Evolutionary conservation across 2,113 vertebrate genomes (phyloP).

Genomic region (Myotis lucifugus): DNA sequence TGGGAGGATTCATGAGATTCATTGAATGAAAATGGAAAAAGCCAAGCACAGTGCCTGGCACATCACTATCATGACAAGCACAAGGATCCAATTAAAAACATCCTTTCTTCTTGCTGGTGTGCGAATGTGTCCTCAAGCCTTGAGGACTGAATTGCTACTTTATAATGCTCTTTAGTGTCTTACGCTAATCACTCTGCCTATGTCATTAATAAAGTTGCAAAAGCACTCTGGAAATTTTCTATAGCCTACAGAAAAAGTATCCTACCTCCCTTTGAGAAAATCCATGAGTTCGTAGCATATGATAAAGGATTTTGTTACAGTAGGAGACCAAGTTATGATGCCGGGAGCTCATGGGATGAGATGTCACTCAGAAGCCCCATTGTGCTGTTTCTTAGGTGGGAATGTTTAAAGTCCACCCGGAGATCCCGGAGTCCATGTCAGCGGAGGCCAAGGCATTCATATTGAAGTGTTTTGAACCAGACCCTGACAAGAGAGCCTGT

Average conservation of each 20-base stretch:
- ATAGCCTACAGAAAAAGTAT: not conserved
- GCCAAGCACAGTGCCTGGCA: not conserved
- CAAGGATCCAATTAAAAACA: not conserved
- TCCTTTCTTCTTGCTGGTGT: not conserved
- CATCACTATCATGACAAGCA: not conserved
- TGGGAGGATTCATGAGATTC: not conserved
- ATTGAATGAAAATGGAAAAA: not conserved
- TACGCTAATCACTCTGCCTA: not conserved
- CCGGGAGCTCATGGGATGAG: not conserved
- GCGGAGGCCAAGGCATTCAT: constrained; percentile 97
- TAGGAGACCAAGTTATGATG: not conserved
- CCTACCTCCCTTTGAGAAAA: not conserved
- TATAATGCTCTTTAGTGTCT: not conserved
- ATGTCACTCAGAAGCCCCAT: not conserved
- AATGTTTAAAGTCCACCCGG: constrained; percentile 99
- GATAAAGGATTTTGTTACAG: not conserved
- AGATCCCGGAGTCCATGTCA: constrained; percentile 99
- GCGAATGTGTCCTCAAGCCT: not conserved
- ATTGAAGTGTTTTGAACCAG: constrained; percentile 96
- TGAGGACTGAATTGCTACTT: not conserved
- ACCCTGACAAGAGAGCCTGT: constrained; percentile 93
- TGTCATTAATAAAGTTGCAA: not conserved
- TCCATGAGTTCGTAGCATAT: not conserved
- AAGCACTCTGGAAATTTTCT: not conserved
- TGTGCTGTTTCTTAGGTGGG: constrained; percentile 89